Base-by-base conservation (phyloP, 2,113 vertebrate species). In the Nettapus auritus region DNA sequence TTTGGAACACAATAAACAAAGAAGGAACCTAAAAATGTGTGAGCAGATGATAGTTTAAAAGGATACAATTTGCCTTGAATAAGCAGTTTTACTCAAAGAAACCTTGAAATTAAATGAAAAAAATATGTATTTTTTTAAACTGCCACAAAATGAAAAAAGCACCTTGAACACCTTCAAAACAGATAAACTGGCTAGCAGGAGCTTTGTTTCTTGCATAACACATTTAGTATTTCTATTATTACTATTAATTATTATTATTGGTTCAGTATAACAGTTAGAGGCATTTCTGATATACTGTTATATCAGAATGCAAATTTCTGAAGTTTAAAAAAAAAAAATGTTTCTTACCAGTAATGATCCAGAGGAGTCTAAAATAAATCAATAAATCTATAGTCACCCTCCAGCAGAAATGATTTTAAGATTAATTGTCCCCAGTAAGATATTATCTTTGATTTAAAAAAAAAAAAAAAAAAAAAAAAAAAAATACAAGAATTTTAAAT, bases 311-410 rank as follows among this genome's bases (percentile, higher is more conserved):
- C 8, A 6, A 67, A 6, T 46, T 75, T 82, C 22, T 78, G 12
- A 53, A 6, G 55, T 38, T 15, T 38, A 21, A 4, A 56, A 55
- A 9, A 4, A 36, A 12, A 38, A 44, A 78, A 28, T 0, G 1
- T 50, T 64, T 80, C 16, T 75, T 64, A 68, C 2, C 3, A 57
- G 55, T 56, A 48, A 75, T 31, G 1, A 7, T 55, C 7, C 7
- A 11, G 10, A 69, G 31, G 11, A 57, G 5, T n/a, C 4, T 26
- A 33, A 70, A 78, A 71, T 13, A 50, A 21, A 80, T 22, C 1
- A 48, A 46, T 48, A 48, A 48, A 48, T 48, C 44, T 15, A 55
- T 21, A 74, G 23, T 3, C 5, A 44, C 66, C 18, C 62, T 66
- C 18, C 66, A 42, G 22, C 9, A n/a, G 3, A 69, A 56, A 42